phyloP scores from a whole-genome alignment of 2,888 invertebrate species.

The Tuta absoluta region DNA sequence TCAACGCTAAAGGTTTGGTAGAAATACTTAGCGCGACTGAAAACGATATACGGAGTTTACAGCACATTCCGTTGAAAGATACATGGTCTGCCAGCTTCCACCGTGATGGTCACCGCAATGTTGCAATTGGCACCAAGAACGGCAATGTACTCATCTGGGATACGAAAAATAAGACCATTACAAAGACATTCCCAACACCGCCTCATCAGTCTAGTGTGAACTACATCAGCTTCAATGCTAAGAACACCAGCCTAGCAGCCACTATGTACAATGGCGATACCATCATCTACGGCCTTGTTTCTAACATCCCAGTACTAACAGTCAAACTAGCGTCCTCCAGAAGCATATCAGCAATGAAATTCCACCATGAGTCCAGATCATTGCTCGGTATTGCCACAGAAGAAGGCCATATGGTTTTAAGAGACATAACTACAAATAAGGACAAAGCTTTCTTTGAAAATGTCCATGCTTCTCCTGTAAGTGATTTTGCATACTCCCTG shows the following conservation, averaged over 20 bases:
- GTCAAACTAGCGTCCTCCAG: conserved; percentile 67
- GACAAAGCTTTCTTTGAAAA: conserved; percentile 73
- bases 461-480: conserved; percentile 81
- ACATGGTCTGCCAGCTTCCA: conserved; percentile 76
- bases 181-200: conserved; percentile 70
- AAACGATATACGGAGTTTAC: conserved; percentile 68
- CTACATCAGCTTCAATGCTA: conserved; percentile 71
- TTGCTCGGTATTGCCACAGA: conserved; percentile 75
- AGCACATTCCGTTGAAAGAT: conserved; percentile 71
- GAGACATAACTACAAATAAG: conserved; percentile 72
- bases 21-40: conserved; percentile 72
- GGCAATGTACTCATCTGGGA: conserved; percentile 78
- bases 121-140: conserved; percentile 71
- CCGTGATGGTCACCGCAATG: conserved; percentile 69
- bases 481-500: conserved; percentile 79
- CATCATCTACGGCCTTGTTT: conserved; percentile 72
- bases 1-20: conserved; percentile 69
- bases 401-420: conserved; percentile 71
- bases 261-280: conserved; percentile 76
- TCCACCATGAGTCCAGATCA: conserved; percentile 72
- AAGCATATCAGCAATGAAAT: conserved; percentile 74
- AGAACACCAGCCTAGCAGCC: conserved; percentile 74
- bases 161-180: conserved; percentile 71
- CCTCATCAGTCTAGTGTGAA: conserved; percentile 65
- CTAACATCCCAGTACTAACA: conserved; percentile 71